A percentile compares a stretch with the other conserved stretches of the same genome.
Evolutionary conservation across 1,140 invertebrate species (phyloP).

Genomic region (Oreohelix idahoensis): DNA sequence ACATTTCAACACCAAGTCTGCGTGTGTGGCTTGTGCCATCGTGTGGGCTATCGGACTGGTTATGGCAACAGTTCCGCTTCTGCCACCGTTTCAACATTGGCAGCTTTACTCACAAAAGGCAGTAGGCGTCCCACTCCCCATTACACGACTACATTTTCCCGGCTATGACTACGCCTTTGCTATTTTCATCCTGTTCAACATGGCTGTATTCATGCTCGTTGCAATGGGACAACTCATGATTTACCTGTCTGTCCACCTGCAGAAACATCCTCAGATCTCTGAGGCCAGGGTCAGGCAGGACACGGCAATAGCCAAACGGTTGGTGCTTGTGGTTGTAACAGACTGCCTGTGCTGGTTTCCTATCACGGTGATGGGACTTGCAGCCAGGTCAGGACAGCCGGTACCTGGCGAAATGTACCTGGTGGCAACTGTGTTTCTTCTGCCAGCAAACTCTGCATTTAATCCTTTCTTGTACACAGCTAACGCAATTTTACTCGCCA

Average conservation of each 20-base stretch:
- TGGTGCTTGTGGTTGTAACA: constrained; percentile 35
- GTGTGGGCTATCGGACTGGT: constrained; percentile 27
- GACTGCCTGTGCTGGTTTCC: constrained; percentile 48
- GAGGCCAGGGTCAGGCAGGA: constrained; percentile 12
- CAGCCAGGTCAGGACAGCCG: constrained; percentile 23
- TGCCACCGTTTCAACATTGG: constrained; percentile 35
- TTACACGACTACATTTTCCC: constrained; percentile 27
- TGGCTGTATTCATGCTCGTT: constrained; percentile 46
- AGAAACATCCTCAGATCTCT: not conserved
- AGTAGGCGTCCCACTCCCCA: constrained; percentile 51
- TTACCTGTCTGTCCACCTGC: constrained; percentile 32
- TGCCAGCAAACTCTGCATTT: constrained; percentile 44
- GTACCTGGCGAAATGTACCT: constrained; percentile 36
- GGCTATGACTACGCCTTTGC: constrained; percentile 50
- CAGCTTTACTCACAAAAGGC: constrained; percentile 51
- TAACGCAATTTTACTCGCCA: constrained; percentile 9
- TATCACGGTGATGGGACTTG: constrained; percentile 36
- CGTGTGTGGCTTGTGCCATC: constrained; percentile 25
- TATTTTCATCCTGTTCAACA: constrained; percentile 51
- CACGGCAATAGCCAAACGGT: constrained; percentile 33
- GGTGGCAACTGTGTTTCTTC: constrained; percentile 13
- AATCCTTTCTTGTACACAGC: constrained; percentile 41
- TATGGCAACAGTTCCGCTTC: constrained; percentile 35
- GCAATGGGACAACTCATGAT: constrained; percentile 51
- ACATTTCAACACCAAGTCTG: constrained; percentile 32